Evolutionary conservation across 2,888 invertebrate species (phyloP), one percentile per base, ranked within the genome.

Genomic region (Ophion ellenae): DNA sequence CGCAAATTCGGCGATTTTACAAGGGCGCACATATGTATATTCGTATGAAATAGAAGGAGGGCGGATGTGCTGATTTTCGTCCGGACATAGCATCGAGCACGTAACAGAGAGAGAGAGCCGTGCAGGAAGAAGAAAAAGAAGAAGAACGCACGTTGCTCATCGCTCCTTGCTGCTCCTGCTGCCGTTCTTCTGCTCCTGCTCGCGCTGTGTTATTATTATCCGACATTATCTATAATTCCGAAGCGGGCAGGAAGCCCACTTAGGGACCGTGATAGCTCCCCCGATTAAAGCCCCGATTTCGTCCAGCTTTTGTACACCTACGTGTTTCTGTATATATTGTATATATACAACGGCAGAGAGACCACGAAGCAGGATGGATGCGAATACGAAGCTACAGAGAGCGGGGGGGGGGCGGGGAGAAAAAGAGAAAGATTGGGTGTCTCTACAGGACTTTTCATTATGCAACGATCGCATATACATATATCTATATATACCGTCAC

Each of bases 171-270:
- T 86, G 79, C 59, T 79, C 84, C 78, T 84, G 71, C 82, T 76
- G 86, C 78, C 81, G 85, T 78, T 87, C 91, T 91, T 92, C 92
- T 89, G 89, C 86, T 90, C 90, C 91, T 91, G 91, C 90, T 91
- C 92, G 90, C 91, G 90, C 92, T 93, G 92, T 92, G 92, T 93
- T 93, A 94, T 94, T 94, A 94, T 94, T 94, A 94, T 94, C 94
- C 92, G 93, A 92, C 93, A 94, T 94, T 94, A 94, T 94, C 94
- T 93, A 93, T 94, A 94, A 94, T 94, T 94, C 93, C 90, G 93
- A 92, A 92, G 91, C 93, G 87, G 91, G 90, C 94, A 94, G 94
- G 94, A 94, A 94, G 93, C 94, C 93, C 93, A 94, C 94, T 94
- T 94, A 93, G 92, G 93, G 90, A 93, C 92, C 93, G 93, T 93